phyloP scores from a whole-genome alignment of 2,113 vertebrate species.

The Sinocyclocheilus anshuiensis region DNA sequence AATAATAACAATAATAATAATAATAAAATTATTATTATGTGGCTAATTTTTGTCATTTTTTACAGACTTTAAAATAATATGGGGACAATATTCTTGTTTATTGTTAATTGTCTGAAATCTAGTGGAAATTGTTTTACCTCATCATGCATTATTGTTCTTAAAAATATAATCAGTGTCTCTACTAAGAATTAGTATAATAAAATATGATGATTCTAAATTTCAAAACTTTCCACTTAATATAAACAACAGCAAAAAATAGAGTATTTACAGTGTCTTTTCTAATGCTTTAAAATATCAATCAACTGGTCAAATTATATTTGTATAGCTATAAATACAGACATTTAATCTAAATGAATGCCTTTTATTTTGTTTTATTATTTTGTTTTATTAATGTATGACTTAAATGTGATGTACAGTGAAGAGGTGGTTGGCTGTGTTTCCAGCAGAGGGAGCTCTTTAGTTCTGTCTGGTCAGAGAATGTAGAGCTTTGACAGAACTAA shows the following conservation, averaged over 20 bases:
- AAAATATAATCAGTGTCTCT: not conserved
- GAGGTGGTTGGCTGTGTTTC: not conserved
- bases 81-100: not conserved
- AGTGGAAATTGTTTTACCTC: not conserved
- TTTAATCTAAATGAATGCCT: not conserved
- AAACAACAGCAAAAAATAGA: not conserved
- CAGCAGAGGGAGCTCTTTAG: slow-evolving; percentile 44
- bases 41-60: not conserved
- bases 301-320: not conserved
- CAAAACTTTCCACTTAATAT: not conserved
- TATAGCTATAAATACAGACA: not conserved
- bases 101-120: not conserved
- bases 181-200: not conserved
- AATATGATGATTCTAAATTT: not conserved
- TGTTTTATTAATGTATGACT: not conserved
- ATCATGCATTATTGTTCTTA: not conserved
- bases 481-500: not conserved
- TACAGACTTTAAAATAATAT: not conserved
- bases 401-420: not conserved
- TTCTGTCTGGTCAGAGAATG: slow-evolving; percentile 25
- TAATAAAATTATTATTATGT: not conserved
- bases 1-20: not conserved
- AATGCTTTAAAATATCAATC: not conserved
- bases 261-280: not conserved
- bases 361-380: not conserved